Evolutionary conservation across 92 coral and sea anemone species (phyloP), one percentile per base, ranked within the genome.

Genomic region (Parazoanthus darwini): DNA sequence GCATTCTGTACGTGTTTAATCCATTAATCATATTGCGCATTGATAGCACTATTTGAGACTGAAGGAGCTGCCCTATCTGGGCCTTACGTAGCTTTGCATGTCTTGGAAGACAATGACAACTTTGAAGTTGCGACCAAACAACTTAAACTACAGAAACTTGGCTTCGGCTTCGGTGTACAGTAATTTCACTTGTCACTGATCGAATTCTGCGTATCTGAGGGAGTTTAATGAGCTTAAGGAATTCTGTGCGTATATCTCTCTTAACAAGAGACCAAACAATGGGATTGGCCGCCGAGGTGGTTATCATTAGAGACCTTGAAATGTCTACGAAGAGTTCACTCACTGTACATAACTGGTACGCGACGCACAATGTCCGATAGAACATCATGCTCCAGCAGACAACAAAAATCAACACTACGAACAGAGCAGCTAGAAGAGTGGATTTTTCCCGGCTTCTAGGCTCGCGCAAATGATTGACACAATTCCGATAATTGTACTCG

Each of bases 191-290:
- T 26, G 67, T 79, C 10, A 79, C 67, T 79, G 82, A 79, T 50
- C 67, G 67, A 50, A 22, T 33, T 25, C 82, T 67, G 18, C 8
- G 35, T 36, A 79, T 46, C 37, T 16, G 58, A 4, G 59, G 66
- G 36, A 79, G 5, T 13, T 14, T 79, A 3, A 79, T 25, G n/a
- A 79, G 63, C 23, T 79, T 79, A 10, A 44, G 76, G 36, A 94
- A 72, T 56, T 89, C 96, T 10, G 77, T 54, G 29, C 96, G 88
- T 65, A 94, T 81, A 76, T 94, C 96, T 42, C 77, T 71, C 13
- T 94, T 94, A 14, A 94, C 79, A 54, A 94, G 78, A 6, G 94
- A 89, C 84, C 93, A 94, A 1, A 94, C 94, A 73, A 94, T 29
- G 6, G 96, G 94, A 58, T 94, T 88, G 4, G 85, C 82, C 26